Evolutionary conservation across 2,888 invertebrate species (phyloP).

Genomic region (Aleiodes alternator): DNA sequence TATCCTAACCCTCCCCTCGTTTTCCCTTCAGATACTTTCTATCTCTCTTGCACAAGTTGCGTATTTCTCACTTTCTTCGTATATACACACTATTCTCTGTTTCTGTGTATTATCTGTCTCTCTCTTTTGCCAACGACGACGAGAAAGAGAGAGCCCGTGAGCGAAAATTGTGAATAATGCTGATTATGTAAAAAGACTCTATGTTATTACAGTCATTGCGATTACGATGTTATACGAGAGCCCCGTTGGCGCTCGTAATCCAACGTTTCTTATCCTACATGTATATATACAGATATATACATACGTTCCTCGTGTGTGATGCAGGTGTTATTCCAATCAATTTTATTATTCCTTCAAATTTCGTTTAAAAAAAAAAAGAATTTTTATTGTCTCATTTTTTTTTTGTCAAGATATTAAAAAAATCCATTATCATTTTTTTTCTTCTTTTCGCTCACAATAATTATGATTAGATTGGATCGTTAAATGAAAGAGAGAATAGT

Average conservation of each 20-base stretch:
- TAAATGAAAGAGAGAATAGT: constrained; percentile 38
- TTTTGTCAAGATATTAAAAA: not conserved
- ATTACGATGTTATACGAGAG: constrained; percentile 69
- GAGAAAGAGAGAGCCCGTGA: not conserved
- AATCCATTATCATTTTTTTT: not conserved
- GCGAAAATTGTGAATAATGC: constrained; percentile 68
- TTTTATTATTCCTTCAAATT: constrained; percentile 23
- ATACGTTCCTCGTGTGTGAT: constrained; percentile 38
- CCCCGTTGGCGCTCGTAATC: constrained; percentile 26
- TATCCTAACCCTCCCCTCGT: constrained; percentile 66
- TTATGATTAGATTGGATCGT: constrained; percentile 25
- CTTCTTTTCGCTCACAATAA: not conserved
- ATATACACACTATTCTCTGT: not conserved
- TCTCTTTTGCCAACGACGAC: not conserved
- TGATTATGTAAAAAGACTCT: constrained; percentile 69
- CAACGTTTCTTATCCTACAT: constrained; percentile 1
- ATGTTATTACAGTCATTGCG: constrained; percentile 67
- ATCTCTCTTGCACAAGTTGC: constrained; percentile 31
- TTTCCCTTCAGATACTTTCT: constrained; percentile 43
- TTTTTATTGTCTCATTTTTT: not conserved
- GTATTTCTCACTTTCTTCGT: not conserved
- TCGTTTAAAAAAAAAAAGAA: not conserved
- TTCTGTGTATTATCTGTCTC: not conserved
- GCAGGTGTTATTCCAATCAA: constrained; percentile 47
- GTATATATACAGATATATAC: not conserved